A percentile compares a stretch with the other conserved stretches of the same genome.
These are phyloP conservation scores for Carettochelys insculpta DNA, from an alignment of 2,113 vertebrate genomes.

Conservation along the genomic window DNA sequence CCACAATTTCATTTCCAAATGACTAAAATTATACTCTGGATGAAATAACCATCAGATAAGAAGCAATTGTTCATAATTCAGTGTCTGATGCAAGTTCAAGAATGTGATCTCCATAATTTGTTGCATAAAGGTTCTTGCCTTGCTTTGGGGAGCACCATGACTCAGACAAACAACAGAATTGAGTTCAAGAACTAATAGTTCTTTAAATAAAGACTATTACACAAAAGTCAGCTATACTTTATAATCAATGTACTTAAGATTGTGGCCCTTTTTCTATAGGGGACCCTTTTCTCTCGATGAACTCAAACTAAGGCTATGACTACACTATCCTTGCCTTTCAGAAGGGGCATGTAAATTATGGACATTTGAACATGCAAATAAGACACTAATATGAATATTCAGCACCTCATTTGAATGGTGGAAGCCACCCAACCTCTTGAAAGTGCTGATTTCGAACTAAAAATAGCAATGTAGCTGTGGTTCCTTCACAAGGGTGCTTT, in stretches of 20 bases:
- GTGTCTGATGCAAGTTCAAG: background rate
- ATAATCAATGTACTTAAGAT: background rate
- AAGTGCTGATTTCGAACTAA: no score
- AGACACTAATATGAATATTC: no score
- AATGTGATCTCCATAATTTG: background rate
- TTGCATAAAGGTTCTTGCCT: background rate
- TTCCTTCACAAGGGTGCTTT: no score
- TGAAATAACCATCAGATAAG: background rate
- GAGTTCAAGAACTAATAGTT: background rate
- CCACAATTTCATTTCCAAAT: background rate
- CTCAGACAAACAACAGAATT: background rate
- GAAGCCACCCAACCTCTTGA: no score
- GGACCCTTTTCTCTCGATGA: background rate
- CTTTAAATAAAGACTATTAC: background rate
- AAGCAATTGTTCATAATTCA: background rate
- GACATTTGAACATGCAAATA: no score
- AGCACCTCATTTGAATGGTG: no score
- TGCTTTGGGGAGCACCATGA: background rate
- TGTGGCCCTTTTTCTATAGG: background rate
- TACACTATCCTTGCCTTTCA: no score
- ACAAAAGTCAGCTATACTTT: background rate
- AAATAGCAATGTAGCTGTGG: no score
- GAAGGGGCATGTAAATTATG: no score
- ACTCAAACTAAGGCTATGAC: background rate
- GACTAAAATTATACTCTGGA: background rate